Conservation (phyloP, 2,113 vertebrate genomes). For the Elachura formosa region DNA sequence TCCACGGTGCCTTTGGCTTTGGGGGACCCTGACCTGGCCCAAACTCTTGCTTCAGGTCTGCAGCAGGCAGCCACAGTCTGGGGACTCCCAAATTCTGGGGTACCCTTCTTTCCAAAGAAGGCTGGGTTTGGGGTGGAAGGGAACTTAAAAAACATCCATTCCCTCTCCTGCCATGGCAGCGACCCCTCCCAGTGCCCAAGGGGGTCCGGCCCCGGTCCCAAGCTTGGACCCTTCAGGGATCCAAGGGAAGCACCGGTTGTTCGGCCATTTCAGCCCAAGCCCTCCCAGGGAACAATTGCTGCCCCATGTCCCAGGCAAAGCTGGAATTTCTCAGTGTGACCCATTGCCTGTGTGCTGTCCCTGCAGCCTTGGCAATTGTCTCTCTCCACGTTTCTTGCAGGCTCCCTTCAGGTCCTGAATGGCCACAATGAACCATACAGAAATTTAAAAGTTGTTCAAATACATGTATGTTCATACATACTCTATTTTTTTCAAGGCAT, state of each 20-base stretch:
- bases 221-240: neutral
- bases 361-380: rapidly evolving
- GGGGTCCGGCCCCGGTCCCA: neutral
- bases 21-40: neutral
- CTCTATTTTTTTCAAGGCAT: neutral
- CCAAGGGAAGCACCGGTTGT: neutral
- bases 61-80: rapidly evolving
- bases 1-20: rapidly evolving
- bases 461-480: neutral
- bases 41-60: neutral
- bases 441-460: neutral
- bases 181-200: neutral
- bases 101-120: neutral
- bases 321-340: too few species aligned
- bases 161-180: neutral
- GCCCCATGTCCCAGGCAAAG: rapidly evolving
- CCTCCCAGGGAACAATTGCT: neutral
- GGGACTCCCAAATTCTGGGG: neutral
- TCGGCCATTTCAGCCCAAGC: rapidly evolving
- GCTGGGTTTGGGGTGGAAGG: neutral
- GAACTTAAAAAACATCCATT: rapidly evolving
- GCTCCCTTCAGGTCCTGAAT: neutral
- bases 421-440: neutral
- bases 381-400: neutral
- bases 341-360: neutral